These are phyloP conservation scores for Amphiprion clarkii DNA, from an alignment of 2,797 vertebrate species.

Conservation along the genomic window DNA sequence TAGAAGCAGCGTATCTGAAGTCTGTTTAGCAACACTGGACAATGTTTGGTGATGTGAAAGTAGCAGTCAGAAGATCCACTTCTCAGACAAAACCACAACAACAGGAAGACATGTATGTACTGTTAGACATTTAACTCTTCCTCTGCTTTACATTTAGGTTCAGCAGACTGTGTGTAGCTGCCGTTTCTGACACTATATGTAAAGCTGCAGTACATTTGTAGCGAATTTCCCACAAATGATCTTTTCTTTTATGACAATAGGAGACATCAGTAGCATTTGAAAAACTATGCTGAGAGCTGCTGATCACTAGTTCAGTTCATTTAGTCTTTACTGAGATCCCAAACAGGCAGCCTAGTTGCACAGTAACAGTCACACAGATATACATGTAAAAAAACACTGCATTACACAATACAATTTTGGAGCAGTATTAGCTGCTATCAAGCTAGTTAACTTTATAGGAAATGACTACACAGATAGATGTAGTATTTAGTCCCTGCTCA, in stretches of 20 bases:
- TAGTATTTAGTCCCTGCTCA: background rate
- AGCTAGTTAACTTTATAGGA: background rate
- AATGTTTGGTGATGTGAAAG: slow-evolving; percentile 63
- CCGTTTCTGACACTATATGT: background rate
- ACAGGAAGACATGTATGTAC: slow-evolving; percentile 61
- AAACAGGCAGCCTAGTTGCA: no score
- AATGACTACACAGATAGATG: background rate
- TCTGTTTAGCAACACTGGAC: slow-evolving; percentile 26
- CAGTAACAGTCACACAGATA: no score
- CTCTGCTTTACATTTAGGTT: slow-evolving; percentile 27
- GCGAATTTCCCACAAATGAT: no score
- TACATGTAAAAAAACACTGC: no score
- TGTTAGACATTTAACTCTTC: slow-evolving; percentile 25
- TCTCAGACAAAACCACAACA: slow-evolving; percentile 55
- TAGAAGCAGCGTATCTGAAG: background rate
- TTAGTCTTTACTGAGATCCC: no score
- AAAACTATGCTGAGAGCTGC: no score
- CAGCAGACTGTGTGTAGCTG: background rate
- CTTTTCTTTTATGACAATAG: no score
- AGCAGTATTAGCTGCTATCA: background rate
- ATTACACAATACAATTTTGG: no score
- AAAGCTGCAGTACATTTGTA: no score
- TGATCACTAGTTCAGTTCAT: no score
- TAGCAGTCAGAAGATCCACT: slow-evolving; percentile 49
- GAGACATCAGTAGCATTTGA: no score